phyloP scores from a whole-genome alignment of 2,797 vertebrate genomes.

The Anas bahamensis region DNA sequence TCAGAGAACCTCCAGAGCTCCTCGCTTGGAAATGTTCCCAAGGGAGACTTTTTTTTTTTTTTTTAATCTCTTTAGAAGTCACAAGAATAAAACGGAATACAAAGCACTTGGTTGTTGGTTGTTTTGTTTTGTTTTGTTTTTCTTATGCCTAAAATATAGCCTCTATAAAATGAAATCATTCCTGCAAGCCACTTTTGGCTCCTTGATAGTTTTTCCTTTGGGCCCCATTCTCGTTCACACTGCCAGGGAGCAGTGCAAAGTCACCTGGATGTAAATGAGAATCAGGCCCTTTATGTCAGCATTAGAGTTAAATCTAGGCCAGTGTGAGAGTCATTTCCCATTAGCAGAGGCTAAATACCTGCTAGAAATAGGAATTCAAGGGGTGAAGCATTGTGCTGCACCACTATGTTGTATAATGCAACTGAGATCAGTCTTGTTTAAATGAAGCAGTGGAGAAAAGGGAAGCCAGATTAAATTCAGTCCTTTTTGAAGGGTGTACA shows the following conservation, averaged over 20 bases:
- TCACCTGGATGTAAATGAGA: not conserved
- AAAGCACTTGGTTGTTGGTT: not conserved
- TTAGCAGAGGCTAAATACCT: constrained; percentile 13
- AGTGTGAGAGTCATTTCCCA: not conserved
- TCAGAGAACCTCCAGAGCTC: not conserved
- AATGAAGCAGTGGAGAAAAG: not conserved
- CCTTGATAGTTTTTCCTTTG: not conserved
- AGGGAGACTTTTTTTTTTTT: not conserved
- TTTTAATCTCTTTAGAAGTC: not conserved
- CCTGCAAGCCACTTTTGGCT: not conserved
- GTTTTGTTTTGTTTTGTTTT: not conserved
- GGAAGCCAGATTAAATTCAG: not conserved
- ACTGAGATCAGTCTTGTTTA: not conserved
- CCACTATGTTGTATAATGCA: not conserved
- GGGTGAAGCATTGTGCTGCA: not conserved
- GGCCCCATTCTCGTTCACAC: not conserved
- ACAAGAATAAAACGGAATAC: not conserved
- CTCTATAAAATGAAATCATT: not conserved
- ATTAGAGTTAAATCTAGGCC: not conserved
- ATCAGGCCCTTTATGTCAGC: not conserved
- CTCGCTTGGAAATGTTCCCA: constrained; percentile 13
- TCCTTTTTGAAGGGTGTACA: not conserved
- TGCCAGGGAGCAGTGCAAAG: not conserved
- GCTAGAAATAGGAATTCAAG: not conserved
- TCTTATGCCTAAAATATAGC: not conserved